phyloP scores from a whole-genome alignment of 2,113 vertebrate genomes.

The Leucopternis melanops region DNA sequence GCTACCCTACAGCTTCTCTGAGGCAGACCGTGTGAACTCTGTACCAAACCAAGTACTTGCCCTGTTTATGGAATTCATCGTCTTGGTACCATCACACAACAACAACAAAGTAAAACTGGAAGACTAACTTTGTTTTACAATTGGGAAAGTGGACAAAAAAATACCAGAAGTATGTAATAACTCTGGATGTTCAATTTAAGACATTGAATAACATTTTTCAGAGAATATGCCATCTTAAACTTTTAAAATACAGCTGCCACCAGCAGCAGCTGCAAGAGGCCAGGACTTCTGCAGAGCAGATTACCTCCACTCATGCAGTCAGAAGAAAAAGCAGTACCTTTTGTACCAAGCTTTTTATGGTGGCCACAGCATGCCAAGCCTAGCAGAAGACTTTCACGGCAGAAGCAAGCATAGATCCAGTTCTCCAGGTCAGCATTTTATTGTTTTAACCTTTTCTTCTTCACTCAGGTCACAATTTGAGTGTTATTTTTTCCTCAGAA shows the following conservation, averaged over 20 bases:
- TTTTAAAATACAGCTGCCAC: background rate
- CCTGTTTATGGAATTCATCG: background rate
- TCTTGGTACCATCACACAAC: background rate
- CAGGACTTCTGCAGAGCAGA: background rate
- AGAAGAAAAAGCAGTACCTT: background rate
- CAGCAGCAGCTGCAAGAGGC: background rate
- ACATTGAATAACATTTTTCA: background rate
- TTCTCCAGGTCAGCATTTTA: background rate
- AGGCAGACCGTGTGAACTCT: background rate
- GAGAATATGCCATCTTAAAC: background rate
- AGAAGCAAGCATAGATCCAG: background rate
- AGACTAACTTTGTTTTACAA: background rate
- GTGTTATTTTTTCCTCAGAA: background rate
- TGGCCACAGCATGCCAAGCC: background rate
- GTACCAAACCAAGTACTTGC: background rate
- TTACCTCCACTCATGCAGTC: background rate
- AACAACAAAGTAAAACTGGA: background rate
- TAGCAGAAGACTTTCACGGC: background rate
- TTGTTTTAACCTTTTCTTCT: background rate
- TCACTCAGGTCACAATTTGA: background rate
- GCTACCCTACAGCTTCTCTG: background rate
- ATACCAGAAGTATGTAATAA: background rate
- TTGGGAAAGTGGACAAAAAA: background rate
- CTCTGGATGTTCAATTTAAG: background rate
- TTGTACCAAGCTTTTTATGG: background rate